These are phyloP conservation scores for Gouania willdenowi DNA, from an alignment of 2,797 vertebrate species.

Conservation along the genomic window DNA sequence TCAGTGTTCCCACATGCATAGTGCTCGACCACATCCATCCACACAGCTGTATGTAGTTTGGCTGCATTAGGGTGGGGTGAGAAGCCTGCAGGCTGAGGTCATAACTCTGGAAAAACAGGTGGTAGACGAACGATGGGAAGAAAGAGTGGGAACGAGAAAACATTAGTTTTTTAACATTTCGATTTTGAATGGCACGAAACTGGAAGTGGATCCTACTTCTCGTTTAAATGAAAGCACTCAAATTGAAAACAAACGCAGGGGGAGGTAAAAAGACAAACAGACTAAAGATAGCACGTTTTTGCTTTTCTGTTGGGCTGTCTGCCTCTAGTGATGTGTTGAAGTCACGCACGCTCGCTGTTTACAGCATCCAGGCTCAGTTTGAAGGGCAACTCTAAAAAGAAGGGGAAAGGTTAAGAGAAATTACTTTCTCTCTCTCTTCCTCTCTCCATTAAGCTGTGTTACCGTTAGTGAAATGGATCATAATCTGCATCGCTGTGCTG, in stretches of 20 bases:
- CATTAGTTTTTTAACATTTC: no score
- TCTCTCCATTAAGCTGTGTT: slow-evolving; percentile 29
- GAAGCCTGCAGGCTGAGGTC: slow-evolving; percentile 65
- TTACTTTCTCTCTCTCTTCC: not conserved
- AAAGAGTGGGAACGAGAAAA: not conserved
- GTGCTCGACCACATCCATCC: slow-evolving; percentile 1
- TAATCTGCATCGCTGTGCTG: slow-evolving; percentile 36
- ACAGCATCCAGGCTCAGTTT: not conserved
- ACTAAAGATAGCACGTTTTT: no score
- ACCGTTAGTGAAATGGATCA: slow-evolving; percentile 25
- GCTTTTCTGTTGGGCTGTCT: slow-evolving; percentile 2
- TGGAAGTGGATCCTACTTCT: no score
- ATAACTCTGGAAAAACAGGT: slow-evolving; percentile 69
- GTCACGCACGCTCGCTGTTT: slow-evolving; percentile 9
- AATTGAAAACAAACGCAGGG: not conserved
- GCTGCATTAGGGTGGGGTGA: slow-evolving; percentile 47
- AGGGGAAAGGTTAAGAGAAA: slow-evolving; percentile 16
- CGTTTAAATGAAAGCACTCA: not conserved
- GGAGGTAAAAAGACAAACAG: no score
- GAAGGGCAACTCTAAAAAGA: slow-evolving; percentile 4
- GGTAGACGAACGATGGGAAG: slow-evolving; percentile 66
- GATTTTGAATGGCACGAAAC: no score
- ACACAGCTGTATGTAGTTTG: slow-evolving; percentile 67
- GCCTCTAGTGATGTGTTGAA: slow-evolving; percentile 5
- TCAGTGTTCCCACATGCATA: slow-evolving; percentile 10